A percentile compares a stretch with the other conserved stretches of the same genome.
Conservation (phyloP, 1,140 invertebrate species). For the Achroia grisella region DNA sequence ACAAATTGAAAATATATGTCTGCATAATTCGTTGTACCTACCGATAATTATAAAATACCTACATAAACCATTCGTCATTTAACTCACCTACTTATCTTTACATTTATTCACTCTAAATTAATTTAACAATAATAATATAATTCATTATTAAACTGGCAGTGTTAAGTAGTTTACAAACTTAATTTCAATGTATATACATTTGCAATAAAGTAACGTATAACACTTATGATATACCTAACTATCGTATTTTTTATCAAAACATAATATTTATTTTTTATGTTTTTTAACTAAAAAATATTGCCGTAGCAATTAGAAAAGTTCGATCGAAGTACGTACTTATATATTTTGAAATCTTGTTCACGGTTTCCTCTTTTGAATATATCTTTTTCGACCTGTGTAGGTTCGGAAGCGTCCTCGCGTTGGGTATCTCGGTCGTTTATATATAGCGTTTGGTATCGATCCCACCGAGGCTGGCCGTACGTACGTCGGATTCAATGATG, state of each 20-base stretch:
- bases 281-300: background rate
- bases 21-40: too few species aligned
- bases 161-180: background rate
- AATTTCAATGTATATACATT: background rate
- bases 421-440: conserved; percentile 16
- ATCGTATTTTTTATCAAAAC: too few species aligned
- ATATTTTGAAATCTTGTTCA: background rate
- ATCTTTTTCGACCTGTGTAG: conserved; percentile 19
- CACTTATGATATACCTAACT: too few species aligned
- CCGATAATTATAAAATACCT: too few species aligned
- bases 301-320: background rate
- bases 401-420: conserved; percentile 6
- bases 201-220: too few species aligned
- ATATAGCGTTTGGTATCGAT: conserved; percentile 39
- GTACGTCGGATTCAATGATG: too few species aligned
- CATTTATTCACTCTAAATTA: background rate
- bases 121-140: background rate
- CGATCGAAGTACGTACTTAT: background rate
- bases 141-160: background rate
- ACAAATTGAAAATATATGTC: too few species aligned
- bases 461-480: conserved; percentile 9
- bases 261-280: background rate
- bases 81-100: too few species aligned
- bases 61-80: too few species aligned
- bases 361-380: conserved; percentile 10